Evolutionary conservation across 2,888 invertebrate genomes (phyloP).

Genomic region (Venusia cambrica): DNA sequence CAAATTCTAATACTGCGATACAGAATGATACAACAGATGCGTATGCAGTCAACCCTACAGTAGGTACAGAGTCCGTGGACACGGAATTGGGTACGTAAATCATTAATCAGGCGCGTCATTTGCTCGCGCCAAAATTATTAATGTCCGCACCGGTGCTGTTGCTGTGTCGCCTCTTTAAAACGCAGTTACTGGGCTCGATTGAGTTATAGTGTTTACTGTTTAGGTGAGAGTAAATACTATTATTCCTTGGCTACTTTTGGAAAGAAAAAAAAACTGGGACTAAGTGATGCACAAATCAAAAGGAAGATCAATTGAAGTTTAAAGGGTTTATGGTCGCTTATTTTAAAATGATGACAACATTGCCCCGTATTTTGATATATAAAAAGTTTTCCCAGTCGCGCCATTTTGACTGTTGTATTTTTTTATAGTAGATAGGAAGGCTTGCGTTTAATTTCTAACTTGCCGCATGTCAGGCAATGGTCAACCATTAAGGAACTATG

Average conservation of each 20-base stretch:
- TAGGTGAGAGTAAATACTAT: constrained; percentile 21
- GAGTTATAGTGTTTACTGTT: constrained; percentile 38
- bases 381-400: no score
- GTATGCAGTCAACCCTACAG: constrained; percentile 30
- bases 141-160: constrained; percentile 51
- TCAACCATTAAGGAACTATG: no score
- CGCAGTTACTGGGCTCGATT: constrained; percentile 42
- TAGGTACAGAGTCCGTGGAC: constrained; percentile 40
- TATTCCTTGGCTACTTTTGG: constrained; percentile 10
- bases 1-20: constrained; percentile 8
- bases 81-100: constrained; percentile 72
- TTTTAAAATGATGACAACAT: no score
- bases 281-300: neutral
- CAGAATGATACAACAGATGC: constrained; percentile 23
- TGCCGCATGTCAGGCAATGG: no score
- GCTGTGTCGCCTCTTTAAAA: constrained; percentile 65
- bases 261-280: constrained; percentile 1
- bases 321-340: no score
- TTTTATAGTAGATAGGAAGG: no score
- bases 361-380: no score
- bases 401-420: no score
- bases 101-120: constrained; percentile 78
- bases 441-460: no score
- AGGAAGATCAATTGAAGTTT: no score
- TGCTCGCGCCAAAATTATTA: constrained; percentile 76